These are phyloP conservation scores for Neopipo cinnamomea DNA, from an alignment of 2,113 vertebrate genomes.

Conservation along the genomic window DNA sequence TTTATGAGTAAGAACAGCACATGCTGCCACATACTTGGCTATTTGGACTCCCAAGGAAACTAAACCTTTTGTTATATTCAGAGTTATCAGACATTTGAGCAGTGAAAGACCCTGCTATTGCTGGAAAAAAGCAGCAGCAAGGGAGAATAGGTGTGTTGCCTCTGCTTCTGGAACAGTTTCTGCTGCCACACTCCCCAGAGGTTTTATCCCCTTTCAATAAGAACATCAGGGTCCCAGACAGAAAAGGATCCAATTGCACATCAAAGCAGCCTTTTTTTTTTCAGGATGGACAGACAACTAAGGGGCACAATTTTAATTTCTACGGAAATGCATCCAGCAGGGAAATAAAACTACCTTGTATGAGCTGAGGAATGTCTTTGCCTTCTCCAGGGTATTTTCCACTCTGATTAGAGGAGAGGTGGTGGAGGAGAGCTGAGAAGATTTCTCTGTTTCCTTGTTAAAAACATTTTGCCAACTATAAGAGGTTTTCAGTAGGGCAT, in stretches of 20 bases:
- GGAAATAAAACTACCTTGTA: constrained; percentile 26
- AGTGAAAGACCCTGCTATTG: constrained; percentile 17
- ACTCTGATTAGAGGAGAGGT: not conserved
- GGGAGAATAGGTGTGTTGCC: constrained; percentile 13
- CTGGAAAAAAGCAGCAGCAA: not conserved
- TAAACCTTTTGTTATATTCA: constrained; percentile 16
- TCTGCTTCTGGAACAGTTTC: constrained; percentile 13
- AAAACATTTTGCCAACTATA: not conserved
- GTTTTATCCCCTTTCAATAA: not conserved
- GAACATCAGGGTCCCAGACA: constrained; percentile 20
- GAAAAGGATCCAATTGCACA: constrained; percentile 49
- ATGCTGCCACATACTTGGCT: constrained; percentile 18
- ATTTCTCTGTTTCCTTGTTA: not conserved
- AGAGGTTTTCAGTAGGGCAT: not conserved
- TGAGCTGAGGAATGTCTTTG: constrained; percentile 20
- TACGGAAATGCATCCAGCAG: constrained; percentile 22
- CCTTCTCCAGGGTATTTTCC: constrained; percentile 36
- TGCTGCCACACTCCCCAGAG: not conserved
- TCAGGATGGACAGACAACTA: not conserved
- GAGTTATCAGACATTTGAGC: constrained; percentile 51
- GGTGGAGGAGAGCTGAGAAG: not conserved
- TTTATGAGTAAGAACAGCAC: constrained; percentile 50
- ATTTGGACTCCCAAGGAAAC: constrained; percentile 43
- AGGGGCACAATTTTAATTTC: constrained; percentile 54
- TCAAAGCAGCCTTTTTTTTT: constrained; percentile 24